Conservation (phyloP, 2,797 vertebrate species). For the Microctenopoma lineatum region DNA sequence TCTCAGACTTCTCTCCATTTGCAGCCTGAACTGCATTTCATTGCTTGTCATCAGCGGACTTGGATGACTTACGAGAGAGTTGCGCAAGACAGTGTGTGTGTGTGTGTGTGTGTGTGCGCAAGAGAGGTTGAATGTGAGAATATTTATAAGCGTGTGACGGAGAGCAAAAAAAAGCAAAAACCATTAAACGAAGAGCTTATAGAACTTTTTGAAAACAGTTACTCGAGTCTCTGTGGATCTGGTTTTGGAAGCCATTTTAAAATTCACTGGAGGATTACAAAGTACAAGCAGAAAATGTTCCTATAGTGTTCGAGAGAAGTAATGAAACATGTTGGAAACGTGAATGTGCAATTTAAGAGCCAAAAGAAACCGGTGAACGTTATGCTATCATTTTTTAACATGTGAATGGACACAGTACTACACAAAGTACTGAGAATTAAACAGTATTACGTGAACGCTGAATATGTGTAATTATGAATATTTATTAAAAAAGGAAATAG, state of each 20-base stretch:
- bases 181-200: conserved; percentile 25
- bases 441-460: neutral
- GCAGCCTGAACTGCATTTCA: conserved; percentile 58
- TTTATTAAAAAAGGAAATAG: neutral
- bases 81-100: conserved; percentile 35
- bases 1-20: conserved; percentile 47
- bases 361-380: conserved; percentile 40
- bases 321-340: conserved; percentile 10
- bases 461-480: neutral
- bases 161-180: conserved; percentile 29
- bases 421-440: conserved; percentile 8
- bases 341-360: conserved; percentile 18
- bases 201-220: conserved; percentile 37
- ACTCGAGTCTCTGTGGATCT: conserved; percentile 18
- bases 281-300: conserved; percentile 21
- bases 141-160: conserved; percentile 47
- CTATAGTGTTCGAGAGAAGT: conserved; percentile 1
- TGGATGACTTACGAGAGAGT: conserved; percentile 54
- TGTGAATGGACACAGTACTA: conserved; percentile 20
- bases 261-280: conserved; percentile 14
- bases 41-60: conserved; percentile 54
- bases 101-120: conserved; percentile 12
- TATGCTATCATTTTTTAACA: conserved; percentile 10
- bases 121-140: neutral
- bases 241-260: conserved; percentile 37